These are phyloP conservation scores for Drosophila insularis DNA, from an alignment of 1,140 invertebrate species.

Conservation along the genomic window DNA sequence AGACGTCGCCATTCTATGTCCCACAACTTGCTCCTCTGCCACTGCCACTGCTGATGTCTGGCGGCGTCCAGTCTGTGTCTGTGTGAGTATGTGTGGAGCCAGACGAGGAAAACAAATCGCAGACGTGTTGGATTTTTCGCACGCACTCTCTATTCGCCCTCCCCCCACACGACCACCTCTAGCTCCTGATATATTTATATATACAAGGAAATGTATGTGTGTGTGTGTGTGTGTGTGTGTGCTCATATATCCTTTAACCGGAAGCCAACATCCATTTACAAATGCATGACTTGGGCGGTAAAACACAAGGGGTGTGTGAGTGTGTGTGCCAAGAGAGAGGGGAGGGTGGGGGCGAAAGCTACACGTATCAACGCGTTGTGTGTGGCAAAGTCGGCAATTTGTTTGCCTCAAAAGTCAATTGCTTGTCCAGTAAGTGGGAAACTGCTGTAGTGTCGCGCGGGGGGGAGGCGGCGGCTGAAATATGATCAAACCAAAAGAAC, in stretches of 20 bases:
- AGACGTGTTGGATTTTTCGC: conserved; percentile 76
- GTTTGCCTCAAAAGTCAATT: conserved; percentile 65
- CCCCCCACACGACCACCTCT: too few relatives aligned
- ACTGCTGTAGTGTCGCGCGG: neutral
- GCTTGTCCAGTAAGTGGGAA: conserved; percentile 28
- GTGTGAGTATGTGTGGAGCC: conserved; percentile 23
- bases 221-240: neutral
- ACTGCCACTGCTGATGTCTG: conserved; percentile 22
- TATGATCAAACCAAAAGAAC: conserved; percentile 47
- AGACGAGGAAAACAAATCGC: conserved; percentile 62
- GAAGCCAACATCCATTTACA: conserved; percentile 73
- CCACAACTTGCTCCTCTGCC: conserved; percentile 30
- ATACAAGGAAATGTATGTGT: neutral
- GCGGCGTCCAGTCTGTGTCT: conserved; percentile 68
- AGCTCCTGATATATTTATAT: conserved; percentile 24
- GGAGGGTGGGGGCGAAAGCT: neutral
- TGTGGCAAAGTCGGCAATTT: conserved; percentile 70
- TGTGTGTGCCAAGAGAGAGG: too few relatives aligned
- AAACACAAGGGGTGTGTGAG: too few relatives aligned
- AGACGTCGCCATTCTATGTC: conserved; percentile 58
- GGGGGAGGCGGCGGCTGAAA: conserved; percentile 46
- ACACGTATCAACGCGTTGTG: conserved; percentile 19
- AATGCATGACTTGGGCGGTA: conserved; percentile 36
- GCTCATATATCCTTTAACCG: conserved; percentile 73
- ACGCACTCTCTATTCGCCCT: conserved; percentile 52